Conservation (phyloP, 2,888 invertebrate species). For the Corythucha ciliata region DNA sequence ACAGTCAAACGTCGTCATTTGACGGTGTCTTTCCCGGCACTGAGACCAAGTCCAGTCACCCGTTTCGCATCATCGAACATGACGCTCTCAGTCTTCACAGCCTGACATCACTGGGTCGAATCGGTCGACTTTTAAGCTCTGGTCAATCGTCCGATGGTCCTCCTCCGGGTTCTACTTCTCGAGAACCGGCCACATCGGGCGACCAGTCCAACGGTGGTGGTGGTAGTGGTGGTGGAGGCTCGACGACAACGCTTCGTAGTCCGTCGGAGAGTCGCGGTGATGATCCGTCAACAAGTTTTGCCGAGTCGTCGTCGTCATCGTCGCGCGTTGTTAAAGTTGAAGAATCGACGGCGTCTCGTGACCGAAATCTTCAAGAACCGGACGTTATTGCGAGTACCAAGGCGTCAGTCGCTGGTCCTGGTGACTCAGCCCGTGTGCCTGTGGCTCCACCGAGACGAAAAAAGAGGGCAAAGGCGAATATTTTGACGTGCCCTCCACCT, state of each 20-base stretch:
- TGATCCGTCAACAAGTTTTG: neutral
- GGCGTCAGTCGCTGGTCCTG: constrained; percentile 36
- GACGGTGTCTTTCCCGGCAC: constrained; percentile 63
- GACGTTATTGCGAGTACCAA: constrained; percentile 91
- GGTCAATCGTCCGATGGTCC: constrained; percentile 16
- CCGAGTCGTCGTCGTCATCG: constrained; percentile 1
- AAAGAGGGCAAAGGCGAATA: constrained; percentile 61
- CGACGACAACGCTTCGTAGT: constrained; percentile 33
- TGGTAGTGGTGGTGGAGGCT: constrained; percentile 34
- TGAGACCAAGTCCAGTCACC: constrained; percentile 50
- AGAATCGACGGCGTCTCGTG: neutral
- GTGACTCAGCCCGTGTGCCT: constrained; percentile 38
- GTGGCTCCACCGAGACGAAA: constrained; percentile 70
- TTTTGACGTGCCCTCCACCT: constrained; percentile 16
- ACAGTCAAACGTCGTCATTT: constrained; percentile 66
- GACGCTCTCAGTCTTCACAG: constrained; percentile 81
- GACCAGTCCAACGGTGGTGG: no score
- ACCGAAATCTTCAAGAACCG: constrained; percentile 54
- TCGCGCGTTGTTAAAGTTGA: neutral
- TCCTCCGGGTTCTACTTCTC: constrained; percentile 12
- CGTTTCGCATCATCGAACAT: constrained; percentile 77
- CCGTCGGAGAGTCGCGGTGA: constrained; percentile 25
- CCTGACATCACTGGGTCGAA: constrained; percentile 76
- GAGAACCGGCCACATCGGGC: constrained; percentile 25
- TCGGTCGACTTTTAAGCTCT: constrained; percentile 64